Evolutionary conservation across 2,888 invertebrate genomes (phyloP).

Genomic region (Drosophila gaucha): DNA sequence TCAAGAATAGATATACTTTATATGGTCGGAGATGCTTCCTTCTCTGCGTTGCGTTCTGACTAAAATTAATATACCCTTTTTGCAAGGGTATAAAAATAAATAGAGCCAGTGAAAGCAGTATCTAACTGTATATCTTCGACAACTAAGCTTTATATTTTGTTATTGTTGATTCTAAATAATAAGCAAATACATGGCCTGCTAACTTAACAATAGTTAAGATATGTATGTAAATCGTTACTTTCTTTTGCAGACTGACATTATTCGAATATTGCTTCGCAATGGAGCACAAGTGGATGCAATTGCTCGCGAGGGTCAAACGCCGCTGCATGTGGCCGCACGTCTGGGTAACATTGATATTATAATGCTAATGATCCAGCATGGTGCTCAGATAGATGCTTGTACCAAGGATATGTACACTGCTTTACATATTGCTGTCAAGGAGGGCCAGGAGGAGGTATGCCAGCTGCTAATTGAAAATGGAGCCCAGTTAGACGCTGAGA

Average conservation of each 20-base stretch:
- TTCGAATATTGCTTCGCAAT: constrained; percentile 96
- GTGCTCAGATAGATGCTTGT: constrained; percentile 93
- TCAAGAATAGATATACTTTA: too few species aligned
- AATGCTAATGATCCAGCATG: constrained; percentile 96
- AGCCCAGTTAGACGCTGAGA: constrained; percentile 95
- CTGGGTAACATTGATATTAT: constrained; percentile 98
- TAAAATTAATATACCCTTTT: too few species aligned
- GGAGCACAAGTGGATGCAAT: constrained; percentile 92
- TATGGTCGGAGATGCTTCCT: too few species aligned
- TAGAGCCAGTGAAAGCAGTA: too few species aligned
- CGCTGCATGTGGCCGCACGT: constrained; percentile 96
- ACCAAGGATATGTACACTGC: constrained; percentile 98
- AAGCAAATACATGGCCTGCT: too few species aligned
- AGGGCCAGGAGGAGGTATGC: constrained; percentile 97
- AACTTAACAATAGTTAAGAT: too few species aligned
- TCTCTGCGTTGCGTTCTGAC: too few species aligned
- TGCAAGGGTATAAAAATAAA: too few species aligned
- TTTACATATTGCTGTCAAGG: constrained; percentile 98
- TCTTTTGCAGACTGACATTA: constrained; percentile 92
- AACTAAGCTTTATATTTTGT: too few species aligned
- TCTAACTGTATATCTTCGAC: too few species aligned
- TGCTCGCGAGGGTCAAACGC: constrained; percentile 96
- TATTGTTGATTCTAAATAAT: too few species aligned
- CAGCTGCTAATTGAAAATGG: constrained; percentile 95
- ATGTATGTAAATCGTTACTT: background rate